A percentile compares a stretch with the other conserved stretches of the same genome.
Conservation (phyloP, 2,888 invertebrate genomes). For the Lymantria monacha region DNA sequence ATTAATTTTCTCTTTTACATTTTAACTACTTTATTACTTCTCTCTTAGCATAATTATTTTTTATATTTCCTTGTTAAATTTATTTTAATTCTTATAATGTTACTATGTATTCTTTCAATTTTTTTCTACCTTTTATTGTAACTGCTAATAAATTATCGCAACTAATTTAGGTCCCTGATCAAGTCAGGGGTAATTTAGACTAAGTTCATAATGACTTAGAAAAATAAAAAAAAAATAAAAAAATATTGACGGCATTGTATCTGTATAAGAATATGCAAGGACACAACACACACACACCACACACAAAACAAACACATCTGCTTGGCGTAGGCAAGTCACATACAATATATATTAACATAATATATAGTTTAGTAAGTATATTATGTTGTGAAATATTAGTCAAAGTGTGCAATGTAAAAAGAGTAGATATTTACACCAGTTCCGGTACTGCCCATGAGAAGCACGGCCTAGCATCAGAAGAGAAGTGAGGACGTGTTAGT, state of each 20-base stretch:
- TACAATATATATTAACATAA: slow-evolving; percentile 29
- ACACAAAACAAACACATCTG: slow-evolving; percentile 7
- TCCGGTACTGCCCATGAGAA: slow-evolving; percentile 95
- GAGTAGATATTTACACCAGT: slow-evolving; percentile 91
- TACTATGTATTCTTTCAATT: too few species aligned
- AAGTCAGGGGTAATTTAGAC: too few species aligned
- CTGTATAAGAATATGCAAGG: not conserved
- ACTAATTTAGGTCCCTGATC: too few species aligned
- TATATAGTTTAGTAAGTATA: slow-evolving; percentile 25
- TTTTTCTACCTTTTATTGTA: too few species aligned
- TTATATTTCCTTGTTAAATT: too few species aligned
- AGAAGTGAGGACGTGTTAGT: slow-evolving; percentile 74
- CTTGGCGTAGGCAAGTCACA: slow-evolving; percentile 33
- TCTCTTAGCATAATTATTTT: too few species aligned
- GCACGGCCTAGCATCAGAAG: slow-evolving; percentile 89
- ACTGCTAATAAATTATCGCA: too few species aligned
- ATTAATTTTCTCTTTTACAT: too few species aligned
- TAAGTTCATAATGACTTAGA: too few species aligned
- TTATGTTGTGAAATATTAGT: slow-evolving; percentile 51
- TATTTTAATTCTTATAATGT: too few species aligned
- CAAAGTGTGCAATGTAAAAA: slow-evolving; percentile 76
- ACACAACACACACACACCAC: slow-evolving; percentile 2
- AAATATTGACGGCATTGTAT: not conserved
- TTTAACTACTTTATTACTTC: too few species aligned
- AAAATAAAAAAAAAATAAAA: too few species aligned